Evolutionary conservation across 2,888 invertebrate genomes (phyloP).

Genomic region (Torymus aiolomorphi): DNA sequence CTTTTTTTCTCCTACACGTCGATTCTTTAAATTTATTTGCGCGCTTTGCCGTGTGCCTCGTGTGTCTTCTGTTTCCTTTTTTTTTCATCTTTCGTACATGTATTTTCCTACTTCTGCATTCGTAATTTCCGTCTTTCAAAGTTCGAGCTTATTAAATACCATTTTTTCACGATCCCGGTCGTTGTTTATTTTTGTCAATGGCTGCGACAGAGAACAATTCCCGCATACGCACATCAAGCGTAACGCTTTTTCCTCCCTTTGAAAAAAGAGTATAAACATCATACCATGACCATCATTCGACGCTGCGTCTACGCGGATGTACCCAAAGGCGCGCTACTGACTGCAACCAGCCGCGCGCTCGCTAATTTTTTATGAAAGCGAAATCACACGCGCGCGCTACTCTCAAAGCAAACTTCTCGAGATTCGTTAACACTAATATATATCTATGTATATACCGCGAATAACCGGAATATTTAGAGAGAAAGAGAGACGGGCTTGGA

Average conservation of each 20-base stretch:
- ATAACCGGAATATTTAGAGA: constrained; percentile 6
- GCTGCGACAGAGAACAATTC: too few species aligned
- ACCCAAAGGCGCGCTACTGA: neutral
- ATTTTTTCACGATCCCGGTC: neutral
- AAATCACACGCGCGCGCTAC: too few species aligned
- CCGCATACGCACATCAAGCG: too few species aligned
- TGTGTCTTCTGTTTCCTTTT: constrained; percentile 51
- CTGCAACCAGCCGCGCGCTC: neutral
- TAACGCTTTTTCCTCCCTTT: too few species aligned
- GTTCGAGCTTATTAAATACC: constrained; percentile 24
- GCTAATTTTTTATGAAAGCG: too few species aligned
- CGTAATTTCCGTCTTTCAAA: constrained; percentile 27
- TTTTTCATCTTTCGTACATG: constrained; percentile 36
- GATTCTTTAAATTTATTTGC: constrained; percentile 33
- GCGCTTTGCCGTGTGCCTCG: neutral
- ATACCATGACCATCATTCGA: too few species aligned
- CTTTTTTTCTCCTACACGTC: constrained; percentile 1
- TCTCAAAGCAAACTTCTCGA: too few species aligned
- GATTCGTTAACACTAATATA: too few species aligned
- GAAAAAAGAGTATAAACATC: too few species aligned
- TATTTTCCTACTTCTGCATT: constrained; percentile 53
- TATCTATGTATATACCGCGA: neutral
- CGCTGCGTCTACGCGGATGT: too few species aligned
- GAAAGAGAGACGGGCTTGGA: neutral
- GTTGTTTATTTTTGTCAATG: constrained; percentile 13